A percentile compares a stretch with the other conserved stretches of the same genome.
These are phyloP conservation scores for Tetranychus truncatus DNA, from an alignment of 2,888 invertebrate genomes.

Conservation along the genomic window DNA sequence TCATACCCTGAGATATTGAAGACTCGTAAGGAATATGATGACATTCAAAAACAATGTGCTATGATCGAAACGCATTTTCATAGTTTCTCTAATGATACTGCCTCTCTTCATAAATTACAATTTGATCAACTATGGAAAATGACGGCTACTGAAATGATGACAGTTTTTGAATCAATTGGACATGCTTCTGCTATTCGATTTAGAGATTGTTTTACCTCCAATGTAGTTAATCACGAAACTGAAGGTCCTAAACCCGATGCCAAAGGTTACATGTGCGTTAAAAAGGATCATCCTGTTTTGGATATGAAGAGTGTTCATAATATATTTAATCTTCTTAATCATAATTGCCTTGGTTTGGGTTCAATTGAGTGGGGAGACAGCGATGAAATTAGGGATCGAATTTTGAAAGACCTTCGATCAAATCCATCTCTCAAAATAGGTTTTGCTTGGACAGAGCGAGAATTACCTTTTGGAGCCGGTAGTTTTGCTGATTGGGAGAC, in stretches of 20 bases:
- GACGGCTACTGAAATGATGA: slow-evolving; percentile 20
- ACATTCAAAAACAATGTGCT: slow-evolving; percentile 17
- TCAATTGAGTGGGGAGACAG: slow-evolving; percentile 15
- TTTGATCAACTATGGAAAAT: slow-evolving; percentile 16
- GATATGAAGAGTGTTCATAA: neutral
- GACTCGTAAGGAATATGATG: slow-evolving; percentile 16
- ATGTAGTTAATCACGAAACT: neutral
- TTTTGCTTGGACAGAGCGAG: slow-evolving; percentile 16
- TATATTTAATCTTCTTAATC: slow-evolving; percentile 8
- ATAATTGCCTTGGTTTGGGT: slow-evolving; percentile 7
- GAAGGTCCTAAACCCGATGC: neutral
- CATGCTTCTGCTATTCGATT: neutral
- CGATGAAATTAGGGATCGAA: slow-evolving; percentile 14
- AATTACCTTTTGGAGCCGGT: neutral
- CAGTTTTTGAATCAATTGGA: slow-evolving; percentile 19
- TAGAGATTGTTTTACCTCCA: neutral
- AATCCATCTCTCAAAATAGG: slow-evolving; percentile 16
- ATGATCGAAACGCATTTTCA: slow-evolving; percentile 14
- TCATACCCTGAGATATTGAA: slow-evolving; percentile 20
- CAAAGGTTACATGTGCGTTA: neutral
- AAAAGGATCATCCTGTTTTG: neutral
- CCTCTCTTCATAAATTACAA: neutral
- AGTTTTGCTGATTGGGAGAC: slow-evolving; percentile 19
- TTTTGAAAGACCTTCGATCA: neutral
- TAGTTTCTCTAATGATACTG: neutral